Evolutionary conservation across 1,140 invertebrate species (phyloP).

Genomic region (Rhyacophila brunnea): DNA sequence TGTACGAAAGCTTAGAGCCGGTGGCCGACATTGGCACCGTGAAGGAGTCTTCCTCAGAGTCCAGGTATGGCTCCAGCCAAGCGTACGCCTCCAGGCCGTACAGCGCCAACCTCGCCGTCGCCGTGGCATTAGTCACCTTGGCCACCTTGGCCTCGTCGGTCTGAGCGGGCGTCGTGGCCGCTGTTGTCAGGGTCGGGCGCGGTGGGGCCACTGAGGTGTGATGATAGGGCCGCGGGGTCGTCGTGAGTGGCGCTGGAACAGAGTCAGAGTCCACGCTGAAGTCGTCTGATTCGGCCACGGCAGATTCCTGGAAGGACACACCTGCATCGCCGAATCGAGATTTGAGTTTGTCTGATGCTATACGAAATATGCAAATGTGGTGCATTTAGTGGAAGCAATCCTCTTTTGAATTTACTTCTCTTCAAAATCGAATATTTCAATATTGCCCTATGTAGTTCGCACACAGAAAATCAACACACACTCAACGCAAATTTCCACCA

Average conservation of each 20-base stretch:
- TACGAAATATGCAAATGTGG: too few species aligned
- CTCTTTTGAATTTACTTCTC: too few species aligned
- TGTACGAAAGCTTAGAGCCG: conserved; percentile 2
- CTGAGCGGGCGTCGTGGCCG: background rate
- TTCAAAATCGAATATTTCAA: too few species aligned
- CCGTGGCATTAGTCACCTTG: background rate
- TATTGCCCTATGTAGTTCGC: too few species aligned
- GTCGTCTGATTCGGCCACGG: too few species aligned
- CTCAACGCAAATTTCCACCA: too few species aligned
- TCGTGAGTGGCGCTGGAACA: background rate
- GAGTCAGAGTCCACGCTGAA: too few species aligned
- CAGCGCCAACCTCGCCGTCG: background rate
- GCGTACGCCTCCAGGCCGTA: conserved; percentile 17
- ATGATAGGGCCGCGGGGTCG: background rate
- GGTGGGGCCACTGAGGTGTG: background rate
- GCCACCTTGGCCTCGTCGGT: background rate
- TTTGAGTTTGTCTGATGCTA: too few species aligned
- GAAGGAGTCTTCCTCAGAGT: conserved; percentile 2
- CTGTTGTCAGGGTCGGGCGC: background rate
- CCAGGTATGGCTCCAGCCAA: conserved; percentile 22
- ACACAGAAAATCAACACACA: too few species aligned
- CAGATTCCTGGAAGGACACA: too few species aligned
- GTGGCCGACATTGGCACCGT: background rate
- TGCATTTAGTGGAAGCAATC: too few species aligned
- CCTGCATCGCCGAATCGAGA: too few species aligned